Conservation (phyloP, 2,888 invertebrate genomes). For the Lasius platythorax region DNA sequence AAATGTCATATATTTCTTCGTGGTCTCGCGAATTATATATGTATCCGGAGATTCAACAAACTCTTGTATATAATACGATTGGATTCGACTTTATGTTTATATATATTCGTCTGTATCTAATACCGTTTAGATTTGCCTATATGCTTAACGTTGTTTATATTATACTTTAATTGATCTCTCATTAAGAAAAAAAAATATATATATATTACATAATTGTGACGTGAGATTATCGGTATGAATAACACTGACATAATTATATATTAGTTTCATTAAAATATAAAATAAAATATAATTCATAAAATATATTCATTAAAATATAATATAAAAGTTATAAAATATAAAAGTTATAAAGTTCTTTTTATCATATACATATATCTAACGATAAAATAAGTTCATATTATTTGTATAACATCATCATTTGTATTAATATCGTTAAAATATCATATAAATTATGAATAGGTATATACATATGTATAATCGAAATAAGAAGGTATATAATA, state of each 20-base stretch:
- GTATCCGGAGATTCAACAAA: not conserved
- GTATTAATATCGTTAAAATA: not conserved
- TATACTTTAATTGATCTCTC: not conserved
- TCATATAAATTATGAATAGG: not conserved
- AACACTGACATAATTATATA: not conserved
- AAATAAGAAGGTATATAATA: not conserved
- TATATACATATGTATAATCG: not conserved
- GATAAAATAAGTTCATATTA: conserved; percentile 7
- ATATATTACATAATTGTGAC: not conserved
- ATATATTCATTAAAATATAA: not conserved
- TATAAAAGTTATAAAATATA: not conserved
- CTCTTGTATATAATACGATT: not conserved
- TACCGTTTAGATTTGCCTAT: not conserved
- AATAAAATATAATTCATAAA: too few species aligned
- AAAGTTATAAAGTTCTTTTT: not conserved
- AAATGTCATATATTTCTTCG: not conserved
- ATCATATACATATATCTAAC: not conserved
- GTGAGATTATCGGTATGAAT: not conserved
- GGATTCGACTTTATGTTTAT: not conserved
- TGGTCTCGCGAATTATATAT: not conserved
- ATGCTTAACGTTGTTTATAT: not conserved
- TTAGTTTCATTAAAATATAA: not conserved
- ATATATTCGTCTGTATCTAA: not conserved
- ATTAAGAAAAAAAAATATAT: not conserved
- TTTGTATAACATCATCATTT: not conserved